phyloP scores from a whole-genome alignment of 2,888 invertebrate species.

The Drosophila paranaensis region DNA sequence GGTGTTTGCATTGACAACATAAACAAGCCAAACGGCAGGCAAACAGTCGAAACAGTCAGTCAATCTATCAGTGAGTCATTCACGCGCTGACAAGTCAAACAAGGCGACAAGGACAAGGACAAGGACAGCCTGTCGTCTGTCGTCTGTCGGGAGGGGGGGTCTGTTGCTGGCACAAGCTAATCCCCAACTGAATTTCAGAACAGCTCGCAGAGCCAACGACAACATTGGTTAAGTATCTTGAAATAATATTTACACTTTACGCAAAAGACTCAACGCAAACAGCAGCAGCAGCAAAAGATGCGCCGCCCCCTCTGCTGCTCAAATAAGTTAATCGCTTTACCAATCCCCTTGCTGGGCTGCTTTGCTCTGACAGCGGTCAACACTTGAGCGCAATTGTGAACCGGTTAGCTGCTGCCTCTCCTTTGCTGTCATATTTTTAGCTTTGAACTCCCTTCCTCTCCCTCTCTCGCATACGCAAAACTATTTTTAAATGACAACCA shows the following conservation, averaged over 20 bases:
- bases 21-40: constrained; percentile 54
- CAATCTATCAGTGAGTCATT: constrained; percentile 74
- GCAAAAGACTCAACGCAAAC: constrained; percentile 70
- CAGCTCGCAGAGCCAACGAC: constrained; percentile 47
- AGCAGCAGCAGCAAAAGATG: constrained; percentile 29
- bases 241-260: constrained; percentile 77
- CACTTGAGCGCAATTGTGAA: constrained; percentile 52
- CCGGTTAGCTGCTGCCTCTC: constrained; percentile 40
- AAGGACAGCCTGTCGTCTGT: constrained; percentile 25
- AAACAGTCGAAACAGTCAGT: constrained; percentile 52
- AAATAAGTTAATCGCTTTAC: constrained; percentile 74
- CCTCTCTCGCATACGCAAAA: constrained; percentile 41
- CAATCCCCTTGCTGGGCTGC: constrained; percentile 5
- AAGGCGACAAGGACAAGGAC: constrained; percentile 45
- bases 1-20: constrained; percentile 58
- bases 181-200: constrained; percentile 62
- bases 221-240: constrained; percentile 77
- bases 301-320: constrained; percentile 11
- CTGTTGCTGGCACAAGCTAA: constrained; percentile 54
- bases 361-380: constrained; percentile 33
- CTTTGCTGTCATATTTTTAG: constrained; percentile 68
- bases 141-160: constrained; percentile 22
- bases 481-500: constrained; percentile 71
- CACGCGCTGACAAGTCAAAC: constrained; percentile 74
- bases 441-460: constrained; percentile 15